A percentile compares a stretch with the other conserved stretches of the same genome.
Evolutionary conservation across 2,113 vertebrate genomes (phyloP).

Genomic region (Cephalopholis sonnerati): DNA sequence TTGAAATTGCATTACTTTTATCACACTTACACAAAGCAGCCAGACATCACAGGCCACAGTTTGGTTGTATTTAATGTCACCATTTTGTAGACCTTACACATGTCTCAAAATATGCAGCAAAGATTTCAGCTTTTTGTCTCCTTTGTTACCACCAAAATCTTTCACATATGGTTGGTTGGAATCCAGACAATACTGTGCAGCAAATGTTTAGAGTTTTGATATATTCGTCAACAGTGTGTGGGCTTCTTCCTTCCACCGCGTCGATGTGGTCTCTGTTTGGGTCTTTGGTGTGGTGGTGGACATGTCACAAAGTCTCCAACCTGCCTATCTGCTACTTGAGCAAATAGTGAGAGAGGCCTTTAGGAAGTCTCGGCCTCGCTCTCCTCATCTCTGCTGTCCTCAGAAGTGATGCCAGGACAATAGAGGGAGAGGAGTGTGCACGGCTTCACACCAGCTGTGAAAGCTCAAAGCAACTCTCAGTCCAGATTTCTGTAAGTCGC

Average conservation of each 20-base stretch:
- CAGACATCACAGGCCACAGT: constrained; percentile 32
- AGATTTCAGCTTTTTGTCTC: constrained; percentile 57
- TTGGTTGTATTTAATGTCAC: constrained; percentile 48
- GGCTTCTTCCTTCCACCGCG: constrained; percentile 67
- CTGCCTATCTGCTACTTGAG: constrained; percentile 61
- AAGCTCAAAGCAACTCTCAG: constrained; percentile 72
- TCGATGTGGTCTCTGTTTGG: constrained; percentile 50
- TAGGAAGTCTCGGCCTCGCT: constrained; percentile 70
- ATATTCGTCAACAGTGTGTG: constrained; percentile 68
- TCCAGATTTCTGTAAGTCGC: constrained; percentile 62
- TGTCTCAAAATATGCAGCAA: constrained; percentile 50
- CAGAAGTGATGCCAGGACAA: constrained; percentile 81
- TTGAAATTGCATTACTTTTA: constrained; percentile 35
- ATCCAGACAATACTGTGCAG: constrained; percentile 48
- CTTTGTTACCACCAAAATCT: constrained; percentile 53
- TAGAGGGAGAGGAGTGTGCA: constrained; percentile 62
- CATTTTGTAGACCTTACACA: constrained; percentile 45
- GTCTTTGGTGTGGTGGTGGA: constrained; percentile 59
- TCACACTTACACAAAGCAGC: constrained; percentile 35
- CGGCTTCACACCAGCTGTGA: constrained; percentile 80
- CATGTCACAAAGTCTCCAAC: constrained; percentile 60
- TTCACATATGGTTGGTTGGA: constrained; percentile 66
- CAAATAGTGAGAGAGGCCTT: constrained; percentile 58
- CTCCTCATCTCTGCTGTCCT: constrained; percentile 64
- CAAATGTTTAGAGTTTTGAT: constrained; percentile 60